Percentiles rank a stretch among this genome's conserved stretches.
These are phyloP conservation scores for Carposina sasakii DNA, from an alignment of 1,140 invertebrate genomes.

Conservation along the genomic window DNA sequence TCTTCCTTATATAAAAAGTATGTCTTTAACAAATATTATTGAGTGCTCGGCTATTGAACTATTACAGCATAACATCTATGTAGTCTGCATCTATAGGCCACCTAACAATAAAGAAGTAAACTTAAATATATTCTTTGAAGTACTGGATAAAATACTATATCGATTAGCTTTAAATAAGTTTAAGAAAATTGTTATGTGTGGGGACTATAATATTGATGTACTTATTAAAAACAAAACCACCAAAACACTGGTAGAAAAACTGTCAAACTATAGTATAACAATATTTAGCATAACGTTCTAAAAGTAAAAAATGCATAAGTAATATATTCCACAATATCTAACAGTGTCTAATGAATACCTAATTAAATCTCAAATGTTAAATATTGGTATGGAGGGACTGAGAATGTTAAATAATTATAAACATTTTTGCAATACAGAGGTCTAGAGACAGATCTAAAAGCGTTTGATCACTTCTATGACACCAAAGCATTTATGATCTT, in stretches of 20 bases:
- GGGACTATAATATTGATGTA: conserved; percentile 6
- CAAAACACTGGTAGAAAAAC: background rate
- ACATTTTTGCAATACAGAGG: background rate
- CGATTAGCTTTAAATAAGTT: too few relatives aligned
- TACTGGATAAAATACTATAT: too few relatives aligned
- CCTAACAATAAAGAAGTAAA: too few relatives aligned
- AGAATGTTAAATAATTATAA: background rate
- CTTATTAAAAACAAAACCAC: background rate
- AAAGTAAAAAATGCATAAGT: conserved; percentile 1
- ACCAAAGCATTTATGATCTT: background rate
- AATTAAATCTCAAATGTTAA: background rate
- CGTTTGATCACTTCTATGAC: background rate
- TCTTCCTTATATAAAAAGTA: too few relatives aligned
- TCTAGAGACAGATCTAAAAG: background rate
- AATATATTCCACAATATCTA: background rate
- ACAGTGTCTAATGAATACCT: background rate
- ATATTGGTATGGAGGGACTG: background rate
- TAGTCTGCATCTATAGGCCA: too few relatives aligned
- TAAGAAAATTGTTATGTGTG: conserved; percentile 5
- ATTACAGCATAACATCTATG: too few relatives aligned
- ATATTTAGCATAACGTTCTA: background rate
- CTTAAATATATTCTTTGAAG: too few relatives aligned
- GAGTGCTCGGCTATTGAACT: too few relatives aligned
- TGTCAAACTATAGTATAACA: background rate
- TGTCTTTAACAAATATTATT: too few relatives aligned